Base-by-base conservation (phyloP, 2,797 vertebrate genomes). In the Lemur catta region DNA sequence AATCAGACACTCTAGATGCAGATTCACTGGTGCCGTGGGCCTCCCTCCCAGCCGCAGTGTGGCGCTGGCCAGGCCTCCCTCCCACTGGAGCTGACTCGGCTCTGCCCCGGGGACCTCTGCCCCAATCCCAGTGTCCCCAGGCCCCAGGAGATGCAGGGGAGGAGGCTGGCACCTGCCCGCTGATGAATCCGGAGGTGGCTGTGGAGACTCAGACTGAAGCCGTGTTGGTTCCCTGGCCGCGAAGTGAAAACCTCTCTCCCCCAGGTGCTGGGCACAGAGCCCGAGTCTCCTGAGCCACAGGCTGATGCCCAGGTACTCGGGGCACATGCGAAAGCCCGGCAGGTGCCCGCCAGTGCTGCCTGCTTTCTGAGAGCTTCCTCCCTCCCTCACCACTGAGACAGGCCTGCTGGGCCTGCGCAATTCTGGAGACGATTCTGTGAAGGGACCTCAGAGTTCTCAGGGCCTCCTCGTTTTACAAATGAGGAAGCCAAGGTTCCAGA, bases 1-100 rank as follows among this genome's bases (percentile, higher is more conserved):
- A 89, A 95, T 98, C 98, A 98, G 81, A 46, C 33, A 24, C 50
- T 57, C 48, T 50, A 91, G 94, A 95, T 79, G 75, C 91, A 97
- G 90, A 92, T 59, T 91, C 13, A 7, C 69, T 30, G 7, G 33
- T 1, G 35, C 55, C 61, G 41, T 6, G 11, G 78, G 81, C 87
- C 76, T 59, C 33, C 46, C 48, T 75, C 57, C 46, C 0, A 1
- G 72, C 52, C 2, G 2, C 6, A 0, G 59, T 9, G 30, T 3
- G 3, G 78, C 12, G 18, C 75, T 13, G 26, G n/a, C 61, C 72
- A 30, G 85, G 72, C 85, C 41, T 46, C 69, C 46, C 30, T 48
- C 38, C 69, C 18, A 30, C 50, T 0, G 1, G 26, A 48, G 72
- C 74, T 2, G 6, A 71, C 20, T 48, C 0, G 7, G 57, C 59